These are phyloP conservation scores for Menidia beryllina DNA, from an alignment of 2,113 vertebrate genomes.

Conservation along the genomic window DNA sequence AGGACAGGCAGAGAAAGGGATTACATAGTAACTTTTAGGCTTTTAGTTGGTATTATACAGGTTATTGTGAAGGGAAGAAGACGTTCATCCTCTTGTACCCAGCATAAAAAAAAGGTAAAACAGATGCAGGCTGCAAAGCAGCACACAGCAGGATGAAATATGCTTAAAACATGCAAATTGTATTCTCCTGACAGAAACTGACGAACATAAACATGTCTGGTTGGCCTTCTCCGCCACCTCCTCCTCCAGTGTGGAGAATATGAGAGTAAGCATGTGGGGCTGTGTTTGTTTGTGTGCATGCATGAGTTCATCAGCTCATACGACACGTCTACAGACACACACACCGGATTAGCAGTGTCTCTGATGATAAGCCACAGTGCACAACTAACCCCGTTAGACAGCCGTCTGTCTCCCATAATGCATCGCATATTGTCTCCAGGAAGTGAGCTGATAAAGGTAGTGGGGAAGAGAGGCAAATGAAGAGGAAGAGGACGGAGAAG, in stretches of 20 bases:
- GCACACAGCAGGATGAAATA: constrained; percentile 61
- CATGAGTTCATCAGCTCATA: constrained; percentile 65
- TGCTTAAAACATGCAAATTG: constrained; percentile 73
- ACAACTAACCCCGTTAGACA: constrained; percentile 78
- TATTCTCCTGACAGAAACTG: constrained; percentile 67
- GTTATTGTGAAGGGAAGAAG: constrained; percentile 27
- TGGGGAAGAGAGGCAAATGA: constrained; percentile 60
- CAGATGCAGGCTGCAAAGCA: constrained; percentile 32
- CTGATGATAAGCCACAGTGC: constrained; percentile 73
- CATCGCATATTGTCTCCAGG: constrained; percentile 73
- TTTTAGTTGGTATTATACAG: constrained; percentile 27
- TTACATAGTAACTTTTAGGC: constrained; percentile 31
- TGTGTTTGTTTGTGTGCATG: constrained; percentile 49
- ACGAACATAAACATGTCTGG: constrained; percentile 72
- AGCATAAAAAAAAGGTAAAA: constrained; percentile 21
- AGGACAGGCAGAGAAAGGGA: constrained; percentile 12
- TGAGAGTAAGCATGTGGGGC: constrained; percentile 53
- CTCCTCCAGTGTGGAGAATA: constrained; percentile 51
- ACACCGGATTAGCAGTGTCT: constrained; percentile 76
- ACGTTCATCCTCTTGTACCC: constrained; percentile 39
- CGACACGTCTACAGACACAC: constrained; percentile 40
- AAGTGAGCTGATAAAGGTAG: constrained; percentile 77
- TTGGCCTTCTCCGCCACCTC: constrained; percentile 57
- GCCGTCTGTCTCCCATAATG: constrained; percentile 78
- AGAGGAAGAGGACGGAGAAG: constrained; percentile 23